A percentile compares a stretch with the other conserved stretches of the same genome.
Conservation (phyloP, 2,113 vertebrate species). For the Pithys albifrons region DNA sequence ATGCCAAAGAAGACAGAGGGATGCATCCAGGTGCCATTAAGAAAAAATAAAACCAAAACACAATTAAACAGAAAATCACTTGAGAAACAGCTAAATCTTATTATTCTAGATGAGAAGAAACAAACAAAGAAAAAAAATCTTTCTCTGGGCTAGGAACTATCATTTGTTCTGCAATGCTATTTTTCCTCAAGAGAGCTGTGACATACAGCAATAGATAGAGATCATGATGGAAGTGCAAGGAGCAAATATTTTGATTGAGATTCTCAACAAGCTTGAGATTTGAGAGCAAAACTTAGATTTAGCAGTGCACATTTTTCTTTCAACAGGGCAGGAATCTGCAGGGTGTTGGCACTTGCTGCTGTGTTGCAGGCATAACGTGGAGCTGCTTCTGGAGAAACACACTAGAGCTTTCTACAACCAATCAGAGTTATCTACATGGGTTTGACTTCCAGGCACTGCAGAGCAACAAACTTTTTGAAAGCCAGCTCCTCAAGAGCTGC, state of each 20-base stretch:
- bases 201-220: neutral
- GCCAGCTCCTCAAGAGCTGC: neutral
- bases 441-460: neutral
- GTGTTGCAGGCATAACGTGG: neutral
- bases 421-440: rapidly evolving
- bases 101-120: neutral
- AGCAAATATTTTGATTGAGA: slow-evolving; percentile 46
- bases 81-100: neutral
- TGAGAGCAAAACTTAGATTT: neutral
- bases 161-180: neutral
- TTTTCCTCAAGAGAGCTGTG: neutral
- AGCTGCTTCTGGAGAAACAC: neutral
- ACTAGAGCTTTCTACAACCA: neutral
- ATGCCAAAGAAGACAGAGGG: neutral
- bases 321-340: neutral
- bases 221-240: neutral
- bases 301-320: neutral
- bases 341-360: neutral
- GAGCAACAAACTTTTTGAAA: neutral
- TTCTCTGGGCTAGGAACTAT: neutral
- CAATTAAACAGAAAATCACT: neutral
- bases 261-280: slow-evolving; percentile 19
- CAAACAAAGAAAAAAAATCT: neutral
- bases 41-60: neutral
- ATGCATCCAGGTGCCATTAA: neutral